Evolutionary conservation across 2,888 invertebrate genomes (phyloP).

Genomic region (Onchidella celtica): DNA sequence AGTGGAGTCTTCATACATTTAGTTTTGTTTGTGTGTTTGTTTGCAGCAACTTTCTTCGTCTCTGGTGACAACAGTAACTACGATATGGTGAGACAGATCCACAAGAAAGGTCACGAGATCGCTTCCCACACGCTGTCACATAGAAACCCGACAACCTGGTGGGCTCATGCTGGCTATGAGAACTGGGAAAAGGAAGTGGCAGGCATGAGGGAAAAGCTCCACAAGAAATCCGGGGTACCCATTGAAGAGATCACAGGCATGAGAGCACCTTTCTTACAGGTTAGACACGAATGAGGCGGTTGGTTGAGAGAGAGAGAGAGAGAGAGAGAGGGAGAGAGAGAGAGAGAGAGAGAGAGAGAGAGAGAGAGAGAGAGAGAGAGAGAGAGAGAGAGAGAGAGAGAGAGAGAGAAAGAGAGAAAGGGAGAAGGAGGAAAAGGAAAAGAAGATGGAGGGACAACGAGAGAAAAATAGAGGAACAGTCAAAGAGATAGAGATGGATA

Average conservation of each 20-base stretch:
- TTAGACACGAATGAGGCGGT: background rate
- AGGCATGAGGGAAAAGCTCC: conserved; percentile 91
- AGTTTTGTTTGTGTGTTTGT: background rate
- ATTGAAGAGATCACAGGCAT: conserved; percentile 92
- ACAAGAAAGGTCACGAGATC: conserved; percentile 96
- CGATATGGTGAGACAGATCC: conserved; percentile 97
- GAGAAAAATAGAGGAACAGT: too few relatives aligned
- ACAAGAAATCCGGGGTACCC: conserved; percentile 88
- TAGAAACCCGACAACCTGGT: conserved; percentile 71
- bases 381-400: conserved; percentile 32
- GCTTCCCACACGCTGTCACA: conserved; percentile 94
- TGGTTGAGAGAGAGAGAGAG: background rate
- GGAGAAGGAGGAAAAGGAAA: too few relatives aligned
- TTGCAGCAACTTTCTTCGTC: conserved; percentile 91
- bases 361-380: conserved; percentile 9
- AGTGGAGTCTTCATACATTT: too few relatives aligned
- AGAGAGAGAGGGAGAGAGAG: background rate
- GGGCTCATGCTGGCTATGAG: conserved; percentile 90
- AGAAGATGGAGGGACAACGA: too few relatives aligned
- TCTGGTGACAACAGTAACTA: conserved; percentile 99
- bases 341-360: background rate
- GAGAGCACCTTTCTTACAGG: conserved; percentile 89
- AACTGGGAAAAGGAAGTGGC: conserved; percentile 96
- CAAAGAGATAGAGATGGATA: too few relatives aligned
- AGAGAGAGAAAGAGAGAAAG: conserved; percentile 11